A percentile compares a stretch with the other conserved stretches of the same genome.
Evolutionary conservation across 1,140 invertebrate species (phyloP).

Genomic region (Aphaenogaster floridana): DNA sequence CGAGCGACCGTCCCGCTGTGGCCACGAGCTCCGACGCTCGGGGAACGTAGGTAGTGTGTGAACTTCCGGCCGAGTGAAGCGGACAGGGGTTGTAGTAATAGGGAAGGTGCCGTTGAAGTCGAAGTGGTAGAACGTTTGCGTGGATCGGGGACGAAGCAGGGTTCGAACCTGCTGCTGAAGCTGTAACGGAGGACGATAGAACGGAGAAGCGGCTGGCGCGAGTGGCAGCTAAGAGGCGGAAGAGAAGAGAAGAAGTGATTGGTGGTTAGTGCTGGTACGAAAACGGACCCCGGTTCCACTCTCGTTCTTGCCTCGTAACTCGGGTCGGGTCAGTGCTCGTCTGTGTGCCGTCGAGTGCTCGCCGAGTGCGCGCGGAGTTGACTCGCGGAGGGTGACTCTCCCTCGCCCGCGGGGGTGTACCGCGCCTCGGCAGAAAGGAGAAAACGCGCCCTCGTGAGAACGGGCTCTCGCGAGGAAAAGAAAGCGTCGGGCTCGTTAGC

Average conservation of each 20-base stretch:
- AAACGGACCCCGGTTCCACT: slow-evolving; percentile 52
- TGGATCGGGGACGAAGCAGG: slow-evolving; percentile 19
- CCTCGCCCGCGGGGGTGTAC: slow-evolving; percentile 47
- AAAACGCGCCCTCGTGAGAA: slow-evolving; percentile 14
- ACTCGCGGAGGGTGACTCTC: slow-evolving; percentile 55
- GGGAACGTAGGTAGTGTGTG: slow-evolving; percentile 85
- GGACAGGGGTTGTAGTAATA: slow-evolving; percentile 71
- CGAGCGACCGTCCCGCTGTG: slow-evolving; percentile 86
- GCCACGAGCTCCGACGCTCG: slow-evolving; percentile 86
- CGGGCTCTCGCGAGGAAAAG: slow-evolving; percentile 1
- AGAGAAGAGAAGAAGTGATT: slow-evolving; percentile 52
- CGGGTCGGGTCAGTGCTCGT: slow-evolving; percentile 28
- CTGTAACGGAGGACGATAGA: slow-evolving; percentile 10
- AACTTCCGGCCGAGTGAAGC: slow-evolving; percentile 81
- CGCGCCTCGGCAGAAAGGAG: slow-evolving; percentile 36
- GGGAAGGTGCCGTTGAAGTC: slow-evolving; percentile 50
- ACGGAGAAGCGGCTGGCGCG: background rate
- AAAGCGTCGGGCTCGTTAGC: slow-evolving; percentile 48
- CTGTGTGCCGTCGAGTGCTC: slow-evolving; percentile 19
- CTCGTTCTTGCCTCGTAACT: slow-evolving; percentile 18
- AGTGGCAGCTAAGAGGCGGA: slow-evolving; percentile 7
- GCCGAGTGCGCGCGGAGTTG: slow-evolving; percentile 27
- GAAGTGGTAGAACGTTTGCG: slow-evolving; percentile 40
- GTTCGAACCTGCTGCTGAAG: slow-evolving; percentile 5
- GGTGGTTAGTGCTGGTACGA: slow-evolving; percentile 66